Evolutionary conservation across 2,113 vertebrate species (phyloP).

Genomic region (Nothoprocta perdicaria): DNA sequence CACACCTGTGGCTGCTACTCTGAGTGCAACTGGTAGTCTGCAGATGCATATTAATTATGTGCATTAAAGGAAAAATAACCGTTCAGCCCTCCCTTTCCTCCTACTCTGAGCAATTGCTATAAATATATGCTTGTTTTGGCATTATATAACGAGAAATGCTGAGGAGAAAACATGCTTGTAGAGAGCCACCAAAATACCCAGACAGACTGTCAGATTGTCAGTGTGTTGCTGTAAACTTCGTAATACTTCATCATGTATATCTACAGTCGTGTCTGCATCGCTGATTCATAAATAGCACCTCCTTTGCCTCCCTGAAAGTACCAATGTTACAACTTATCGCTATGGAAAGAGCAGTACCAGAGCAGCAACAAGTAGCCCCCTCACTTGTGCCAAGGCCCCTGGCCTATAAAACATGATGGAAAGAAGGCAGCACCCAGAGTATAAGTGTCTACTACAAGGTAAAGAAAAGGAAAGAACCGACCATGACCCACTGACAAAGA

Average conservation of each 20-base stretch:
- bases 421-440: neutral
- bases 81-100: no score
- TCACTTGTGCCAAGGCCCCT: fast-evolving
- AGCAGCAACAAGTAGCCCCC: neutral
- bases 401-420: neutral
- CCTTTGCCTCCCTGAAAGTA: neutral
- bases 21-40: neutral
- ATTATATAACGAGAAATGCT: neutral
- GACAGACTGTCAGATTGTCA: neutral
- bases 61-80: neutral
- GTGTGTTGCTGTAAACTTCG: neutral
- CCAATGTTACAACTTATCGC: neutral
- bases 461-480: neutral
- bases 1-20: neutral
- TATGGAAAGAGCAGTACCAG: neutral
- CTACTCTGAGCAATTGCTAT: neutral
- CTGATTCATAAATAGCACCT: neutral
- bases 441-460: neutral
- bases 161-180: neutral
- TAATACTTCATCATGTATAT: neutral
- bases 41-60: neutral
- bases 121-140: fast-evolving
- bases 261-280: neutral
- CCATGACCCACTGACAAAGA: neutral
- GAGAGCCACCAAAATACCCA: neutral